Evolutionary conservation across 2,888 invertebrate genomes (phyloP), one percentile per base, ranked within the genome.

Genomic region (Caenorhabditis macrosperma): DNA sequence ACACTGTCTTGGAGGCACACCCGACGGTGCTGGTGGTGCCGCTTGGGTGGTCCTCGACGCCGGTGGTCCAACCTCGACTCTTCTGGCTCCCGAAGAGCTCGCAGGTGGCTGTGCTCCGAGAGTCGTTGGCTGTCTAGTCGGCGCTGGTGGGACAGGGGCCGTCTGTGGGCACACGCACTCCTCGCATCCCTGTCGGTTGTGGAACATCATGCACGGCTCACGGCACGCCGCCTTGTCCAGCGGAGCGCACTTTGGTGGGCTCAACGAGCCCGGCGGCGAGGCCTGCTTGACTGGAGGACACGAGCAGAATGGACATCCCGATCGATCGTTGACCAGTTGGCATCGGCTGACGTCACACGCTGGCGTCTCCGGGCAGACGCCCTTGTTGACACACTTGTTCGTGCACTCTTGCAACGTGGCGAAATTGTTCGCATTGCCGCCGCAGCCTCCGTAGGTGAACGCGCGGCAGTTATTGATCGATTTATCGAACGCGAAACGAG

Each of bases 401-500:
- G 82, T 75, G 78, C 90, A 90, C 55, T 89, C 90, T 33, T 78
- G 82, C 2, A 87, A 28, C 0, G 87, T 87, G 35, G 87, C 87
- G 48, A 90, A 90, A 81, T 90, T 90, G 82, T 90, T 90, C 28
- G 90, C 89, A 64, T 89, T 86, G 59, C 82, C 90, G 52, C 89
- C 90, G 69, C 90, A 90, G 24, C 90, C 90, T 61, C 88, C 87
- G 67, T 90, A 90, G 55, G 85, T 84, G 81, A 90, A 90, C 44
- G 78, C 76, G 20, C 81, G 81, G 75, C 90, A 90, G 48, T 85
- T 84, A 60, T 87, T 87, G 54, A 72, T 75, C 9, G 80, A 74
- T 50, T 82, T 63, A 81, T 91, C 90, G 84, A 90, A 92, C 71
- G 89, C 91, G 85, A 89, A 92, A 44, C 91, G 85, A n/a, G 64